phyloP scores from a whole-genome alignment of 92 coral and sea anemone species.

The Metridium senile region DNA sequence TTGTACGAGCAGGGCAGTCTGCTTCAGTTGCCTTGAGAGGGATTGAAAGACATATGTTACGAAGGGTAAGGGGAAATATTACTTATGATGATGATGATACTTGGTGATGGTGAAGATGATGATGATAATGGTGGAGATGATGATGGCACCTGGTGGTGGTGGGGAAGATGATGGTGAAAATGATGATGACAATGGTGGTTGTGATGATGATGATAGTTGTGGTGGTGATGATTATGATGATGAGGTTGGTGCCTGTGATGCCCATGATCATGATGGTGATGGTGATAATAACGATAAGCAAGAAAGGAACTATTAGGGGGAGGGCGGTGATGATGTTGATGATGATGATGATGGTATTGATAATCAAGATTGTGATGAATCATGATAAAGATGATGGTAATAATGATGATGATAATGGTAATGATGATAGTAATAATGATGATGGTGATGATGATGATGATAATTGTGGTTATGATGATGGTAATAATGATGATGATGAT shows the following conservation, averaged over 20 bases:
- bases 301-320: neutral
- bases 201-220: neutral
- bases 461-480: no score
- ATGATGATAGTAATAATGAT: no score
- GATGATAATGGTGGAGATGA: neutral
- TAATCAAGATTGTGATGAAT: no score
- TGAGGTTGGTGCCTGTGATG: neutral
- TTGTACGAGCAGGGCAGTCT: constrained; percentile 90
- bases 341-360: no score
- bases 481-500: no score
- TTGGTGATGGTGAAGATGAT: neutral
- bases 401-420: no score
- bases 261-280: neutral
- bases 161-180: neutral
- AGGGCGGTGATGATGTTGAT: no score
- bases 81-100: neutral
- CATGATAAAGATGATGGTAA: no score
- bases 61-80: constrained; percentile 64
- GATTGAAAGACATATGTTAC: constrained; percentile 67
- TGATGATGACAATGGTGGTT: neutral
- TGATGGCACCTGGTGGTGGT: neutral
- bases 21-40: constrained; percentile 96
- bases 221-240: neutral
- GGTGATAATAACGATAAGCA: no score
- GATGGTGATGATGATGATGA: no score